phyloP scores from a whole-genome alignment of 2,797 vertebrate genomes.

The Monodelphis domestica region DNA sequence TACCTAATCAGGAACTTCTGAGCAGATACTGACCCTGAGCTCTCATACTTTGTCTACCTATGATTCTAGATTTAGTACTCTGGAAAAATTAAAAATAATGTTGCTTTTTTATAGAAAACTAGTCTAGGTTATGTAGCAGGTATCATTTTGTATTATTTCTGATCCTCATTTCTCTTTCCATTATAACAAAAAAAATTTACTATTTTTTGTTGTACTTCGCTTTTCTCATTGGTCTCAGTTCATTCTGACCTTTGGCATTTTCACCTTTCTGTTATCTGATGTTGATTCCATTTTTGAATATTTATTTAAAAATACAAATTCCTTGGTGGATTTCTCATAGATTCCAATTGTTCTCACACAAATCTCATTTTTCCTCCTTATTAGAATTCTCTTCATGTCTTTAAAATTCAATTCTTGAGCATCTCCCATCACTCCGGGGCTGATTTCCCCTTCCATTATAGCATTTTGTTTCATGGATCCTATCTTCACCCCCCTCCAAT shows the following conservation, averaged over 20 bases:
- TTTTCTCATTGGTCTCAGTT: background rate
- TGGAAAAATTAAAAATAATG: background rate
- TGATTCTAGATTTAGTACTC: background rate
- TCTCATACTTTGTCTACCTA: background rate
- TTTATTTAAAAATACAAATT: background rate
- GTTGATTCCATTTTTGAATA: background rate
- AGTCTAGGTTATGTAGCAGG: background rate
- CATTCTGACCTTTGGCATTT: background rate
- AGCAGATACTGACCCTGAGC: background rate
- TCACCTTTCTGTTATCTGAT: background rate
- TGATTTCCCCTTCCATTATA: background rate
- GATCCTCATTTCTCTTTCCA: background rate
- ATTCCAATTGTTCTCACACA: background rate
- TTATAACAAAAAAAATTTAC: background rate
- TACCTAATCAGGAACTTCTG: background rate
- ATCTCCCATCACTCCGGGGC: background rate
- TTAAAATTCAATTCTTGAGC: background rate
- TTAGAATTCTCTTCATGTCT: background rate
- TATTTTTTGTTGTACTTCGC: background rate
- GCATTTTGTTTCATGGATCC: background rate
- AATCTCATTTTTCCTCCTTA: background rate
- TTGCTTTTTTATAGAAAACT: background rate
- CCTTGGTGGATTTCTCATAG: background rate
- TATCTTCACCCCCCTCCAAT: background rate
- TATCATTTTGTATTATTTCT: background rate